Evolutionary conservation across 2,113 vertebrate species (phyloP).

Genomic region (human): GRCh38 chr3:13845501-13846000

Average conservation of each 20-base stretch:
- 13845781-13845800: not conserved
- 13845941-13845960: not conserved
- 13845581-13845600: too few species aligned
- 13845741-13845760: not conserved
- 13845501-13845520: not conserved
- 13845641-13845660: not conserved
- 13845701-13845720: not conserved
- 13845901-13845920: not conserved
- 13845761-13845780: not conserved
- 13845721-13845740: not conserved
- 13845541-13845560: not conserved
- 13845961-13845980: not conserved
- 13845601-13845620: not conserved
- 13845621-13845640: not conserved
- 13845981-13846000: not conserved
- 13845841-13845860: not conserved
- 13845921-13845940: not conserved
- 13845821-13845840: not conserved
- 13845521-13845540: too few species aligned
- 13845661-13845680: rapidly evolving
- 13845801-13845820: not conserved
- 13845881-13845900: not conserved
- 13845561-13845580: not conserved
- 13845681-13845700: not conserved
- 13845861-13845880: rapidly evolving